Percentiles rank a stretch among this genome's conserved stretches.
Evolutionary conservation across 2,113 vertebrate genomes (phyloP).

Genomic region (Leucoraja erinaceus): DNA sequence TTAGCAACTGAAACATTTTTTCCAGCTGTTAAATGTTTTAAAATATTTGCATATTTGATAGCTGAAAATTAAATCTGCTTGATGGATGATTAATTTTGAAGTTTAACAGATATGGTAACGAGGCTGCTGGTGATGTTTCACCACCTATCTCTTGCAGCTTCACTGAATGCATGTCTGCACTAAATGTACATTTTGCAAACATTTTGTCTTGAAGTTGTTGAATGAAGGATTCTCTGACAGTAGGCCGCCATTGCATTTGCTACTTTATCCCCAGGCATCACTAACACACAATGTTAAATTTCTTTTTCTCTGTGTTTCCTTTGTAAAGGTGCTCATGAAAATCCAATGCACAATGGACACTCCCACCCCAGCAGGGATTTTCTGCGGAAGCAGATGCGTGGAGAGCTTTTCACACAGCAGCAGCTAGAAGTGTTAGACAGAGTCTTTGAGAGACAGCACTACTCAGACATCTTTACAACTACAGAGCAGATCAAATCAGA

Average conservation of each 20-base stretch:
- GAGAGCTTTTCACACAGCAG: slow-evolving; percentile 93
- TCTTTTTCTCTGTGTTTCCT: slow-evolving; percentile 41
- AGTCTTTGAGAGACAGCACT: slow-evolving; percentile 91
- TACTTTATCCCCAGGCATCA: neutral
- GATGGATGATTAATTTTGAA: slow-evolving; percentile 5
- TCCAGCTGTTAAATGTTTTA: slow-evolving; percentile 35
- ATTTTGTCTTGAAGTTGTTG: neutral
- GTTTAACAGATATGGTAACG: neutral
- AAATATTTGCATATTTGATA: slow-evolving; percentile 33
- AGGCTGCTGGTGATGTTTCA: neutral
- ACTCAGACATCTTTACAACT: slow-evolving; percentile 82
- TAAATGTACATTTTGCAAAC: too few relatives aligned
- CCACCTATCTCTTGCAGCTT: neutral
- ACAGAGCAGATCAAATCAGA: slow-evolving; percentile 87
- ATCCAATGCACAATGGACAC: slow-evolving; percentile 90
- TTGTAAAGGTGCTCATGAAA: slow-evolving; percentile 81
- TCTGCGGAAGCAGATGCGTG: slow-evolving; percentile 97
- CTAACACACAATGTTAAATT: neutral
- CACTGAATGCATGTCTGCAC: neutral
- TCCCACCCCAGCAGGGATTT: slow-evolving; percentile 90
- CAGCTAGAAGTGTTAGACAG: slow-evolving; percentile 95
- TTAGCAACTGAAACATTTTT: slow-evolving; percentile 34
- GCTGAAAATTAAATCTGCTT: slow-evolving; percentile 22
- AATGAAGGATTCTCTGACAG: neutral
- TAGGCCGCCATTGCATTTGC: neutral